phyloP scores from a whole-genome alignment of 1,140 invertebrate genomes.

The Brachystomella parvula region DNA sequence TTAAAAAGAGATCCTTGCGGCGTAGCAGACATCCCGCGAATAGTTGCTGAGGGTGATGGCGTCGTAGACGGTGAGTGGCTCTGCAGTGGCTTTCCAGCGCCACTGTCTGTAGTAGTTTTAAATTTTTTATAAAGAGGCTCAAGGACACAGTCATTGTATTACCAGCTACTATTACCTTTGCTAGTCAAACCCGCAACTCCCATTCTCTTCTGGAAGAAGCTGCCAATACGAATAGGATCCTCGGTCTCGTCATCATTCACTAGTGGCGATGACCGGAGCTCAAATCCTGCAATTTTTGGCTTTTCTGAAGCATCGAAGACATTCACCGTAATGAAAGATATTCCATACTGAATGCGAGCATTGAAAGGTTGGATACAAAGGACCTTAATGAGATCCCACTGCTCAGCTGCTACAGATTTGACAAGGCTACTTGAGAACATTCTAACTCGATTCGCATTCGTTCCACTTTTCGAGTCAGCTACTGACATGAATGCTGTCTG shows the following conservation, averaged over 20 bases:
- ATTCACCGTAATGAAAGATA: constrained; percentile 68
- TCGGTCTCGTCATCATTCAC: constrained; percentile 41
- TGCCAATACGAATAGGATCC: constrained; percentile 45
- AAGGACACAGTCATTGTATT: not conserved
- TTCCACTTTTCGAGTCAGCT: constrained; percentile 58
- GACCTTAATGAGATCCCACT: constrained; percentile 75
- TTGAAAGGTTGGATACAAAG: constrained; percentile 82
- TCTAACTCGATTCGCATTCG: constrained; percentile 60
- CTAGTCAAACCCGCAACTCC: constrained; percentile 12
- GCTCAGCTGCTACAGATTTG: constrained; percentile 50
- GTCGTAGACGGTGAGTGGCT: not conserved
- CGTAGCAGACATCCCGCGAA: constrained; percentile 12
- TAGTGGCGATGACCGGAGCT: constrained; percentile 40
- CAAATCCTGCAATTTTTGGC: constrained; percentile 51
- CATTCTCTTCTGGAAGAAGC: constrained; percentile 45
- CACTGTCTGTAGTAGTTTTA: not conserved
- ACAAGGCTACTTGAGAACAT: constrained; percentile 63
- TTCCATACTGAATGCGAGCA: constrained; percentile 64
- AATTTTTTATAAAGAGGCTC: not conserved
- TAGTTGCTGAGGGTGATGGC: constrained; percentile 27
- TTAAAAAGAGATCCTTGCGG: not conserved
- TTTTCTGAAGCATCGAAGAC: constrained; percentile 36
- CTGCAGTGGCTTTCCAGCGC: not conserved
- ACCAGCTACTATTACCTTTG: not conserved
- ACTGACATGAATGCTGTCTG: constrained; percentile 72